Percentiles rank a stretch among this genome's conserved stretches.
Conservation (phyloP, 1,140 invertebrate genomes). For the Holcopasites calliopsidis region DNA sequence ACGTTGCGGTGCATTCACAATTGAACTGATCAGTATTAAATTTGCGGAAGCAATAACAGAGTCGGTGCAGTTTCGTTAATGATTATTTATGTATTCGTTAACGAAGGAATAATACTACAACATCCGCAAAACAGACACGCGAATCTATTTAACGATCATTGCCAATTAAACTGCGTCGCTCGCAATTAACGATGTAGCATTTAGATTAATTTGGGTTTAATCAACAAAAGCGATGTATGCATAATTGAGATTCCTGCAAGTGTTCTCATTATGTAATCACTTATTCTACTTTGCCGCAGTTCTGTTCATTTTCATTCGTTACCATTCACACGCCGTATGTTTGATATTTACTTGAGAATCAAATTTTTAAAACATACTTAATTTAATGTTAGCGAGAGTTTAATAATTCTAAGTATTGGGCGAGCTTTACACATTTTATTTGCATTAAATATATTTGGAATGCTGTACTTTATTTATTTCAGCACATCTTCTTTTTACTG, state of each 20-base stretch:
- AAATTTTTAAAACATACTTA: no score
- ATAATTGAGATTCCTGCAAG: conserved; percentile 12
- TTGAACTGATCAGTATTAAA: not conserved
- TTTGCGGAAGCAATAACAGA: not conserved
- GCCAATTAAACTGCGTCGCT: not conserved
- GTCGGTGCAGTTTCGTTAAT: conserved; percentile 5
- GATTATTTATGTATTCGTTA: conserved; percentile 28
- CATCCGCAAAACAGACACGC: not conserved
- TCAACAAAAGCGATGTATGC: not conserved
- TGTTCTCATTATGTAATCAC: no score
- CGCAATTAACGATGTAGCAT: conserved; percentile 27
- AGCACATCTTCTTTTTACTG: no score
- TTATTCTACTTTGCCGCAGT: not conserved
- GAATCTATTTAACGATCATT: conserved; percentile 8
- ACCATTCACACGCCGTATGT: not conserved
- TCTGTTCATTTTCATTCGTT: not conserved
- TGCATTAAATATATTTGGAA: no score
- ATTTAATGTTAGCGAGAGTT: no score
- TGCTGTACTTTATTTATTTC: no score
- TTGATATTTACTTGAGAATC: no score
- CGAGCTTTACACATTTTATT: no score
- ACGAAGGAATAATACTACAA: not conserved
- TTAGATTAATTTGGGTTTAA: conserved; percentile 4
- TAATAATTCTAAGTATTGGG: no score
- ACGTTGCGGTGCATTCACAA: no score